These are phyloP conservation scores for Beroe ovata DNA, from an alignment of 37 sponge, comb jelly and placozoan species.

Conservation along the genomic window DNA sequence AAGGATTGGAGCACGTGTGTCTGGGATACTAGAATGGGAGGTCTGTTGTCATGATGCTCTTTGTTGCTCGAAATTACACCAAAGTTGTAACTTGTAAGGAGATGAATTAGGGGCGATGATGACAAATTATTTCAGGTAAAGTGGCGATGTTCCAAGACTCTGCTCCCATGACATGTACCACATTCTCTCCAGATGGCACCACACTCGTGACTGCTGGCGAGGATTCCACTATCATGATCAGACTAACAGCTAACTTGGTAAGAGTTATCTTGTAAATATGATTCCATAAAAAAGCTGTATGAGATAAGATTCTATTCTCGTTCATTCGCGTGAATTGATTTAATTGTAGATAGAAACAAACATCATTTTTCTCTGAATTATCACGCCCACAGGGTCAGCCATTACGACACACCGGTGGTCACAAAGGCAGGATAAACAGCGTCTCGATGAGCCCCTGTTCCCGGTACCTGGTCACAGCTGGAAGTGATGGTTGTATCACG, in stretches of 20 bases:
- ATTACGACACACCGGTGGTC: conserved; percentile 24
- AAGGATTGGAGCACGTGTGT: neutral
- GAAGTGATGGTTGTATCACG: conserved; percentile 3
- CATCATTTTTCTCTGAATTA: too few species aligned
- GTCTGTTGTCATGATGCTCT: neutral
- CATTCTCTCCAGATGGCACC: conserved; percentile 29
- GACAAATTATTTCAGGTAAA: too few species aligned
- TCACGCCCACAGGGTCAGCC: conserved; percentile 41
- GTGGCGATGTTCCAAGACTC: neutral
- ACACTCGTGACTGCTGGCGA: conserved; percentile 1
- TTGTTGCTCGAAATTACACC: too few species aligned
- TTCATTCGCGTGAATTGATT: too few species aligned
- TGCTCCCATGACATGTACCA: conserved; percentile 14
- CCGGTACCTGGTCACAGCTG: conserved; percentile 18
- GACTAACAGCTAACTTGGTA: conserved; percentile 6
- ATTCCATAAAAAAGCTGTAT: too few species aligned
- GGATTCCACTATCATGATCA: neutral
- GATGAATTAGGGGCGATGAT: too few species aligned
- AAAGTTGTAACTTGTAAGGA: too few species aligned
- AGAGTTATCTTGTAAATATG: too few species aligned
- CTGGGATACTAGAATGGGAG: conserved; percentile 62
- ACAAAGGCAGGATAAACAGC: conserved; percentile 46
- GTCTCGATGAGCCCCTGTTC: conserved; percentile 14
- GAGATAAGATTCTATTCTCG: too few species aligned
- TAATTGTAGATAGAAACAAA: too few species aligned